A percentile compares a stretch with the other conserved stretches of the same genome.
These are phyloP conservation scores for Eupithecia vulgata DNA, from an alignment of 2,888 invertebrate genomes.

Conservation along the genomic window DNA sequence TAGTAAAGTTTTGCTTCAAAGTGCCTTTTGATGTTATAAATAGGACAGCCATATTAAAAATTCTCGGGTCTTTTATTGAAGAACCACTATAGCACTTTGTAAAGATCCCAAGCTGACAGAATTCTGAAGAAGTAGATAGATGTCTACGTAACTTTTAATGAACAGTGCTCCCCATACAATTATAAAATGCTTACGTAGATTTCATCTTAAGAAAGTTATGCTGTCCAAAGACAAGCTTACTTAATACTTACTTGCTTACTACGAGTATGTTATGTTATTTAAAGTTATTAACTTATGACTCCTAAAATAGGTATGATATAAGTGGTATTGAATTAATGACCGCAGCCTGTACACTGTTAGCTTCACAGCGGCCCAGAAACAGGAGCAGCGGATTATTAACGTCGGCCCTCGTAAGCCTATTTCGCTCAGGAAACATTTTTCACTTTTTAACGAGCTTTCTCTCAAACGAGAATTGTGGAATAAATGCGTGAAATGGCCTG, in stretches of 20 bases:
- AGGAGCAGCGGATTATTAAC: slow-evolving; percentile 75
- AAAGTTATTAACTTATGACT: slow-evolving; percentile 2
- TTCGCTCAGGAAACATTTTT: slow-evolving; percentile 53
- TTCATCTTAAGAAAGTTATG: slow-evolving; percentile 15
- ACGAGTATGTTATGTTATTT: slow-evolving; percentile 19
- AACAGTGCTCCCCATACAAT: slow-evolving; percentile 17
- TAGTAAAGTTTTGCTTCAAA: slow-evolving; percentile 24
- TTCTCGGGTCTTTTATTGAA: slow-evolving; percentile 34
- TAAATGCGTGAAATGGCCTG: slow-evolving; percentile 38
- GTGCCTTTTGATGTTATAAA: slow-evolving; percentile 16
- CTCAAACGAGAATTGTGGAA: slow-evolving; percentile 32
- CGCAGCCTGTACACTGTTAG: slow-evolving; percentile 80
- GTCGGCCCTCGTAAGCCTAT: slow-evolving; percentile 71
- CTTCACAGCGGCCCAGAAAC: slow-evolving; percentile 76
- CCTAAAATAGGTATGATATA: slow-evolving; percentile 1
- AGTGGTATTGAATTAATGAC: slow-evolving; percentile 35
- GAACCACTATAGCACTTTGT: slow-evolving; percentile 61
- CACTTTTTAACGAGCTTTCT: slow-evolving; percentile 51
- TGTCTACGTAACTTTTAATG: slow-evolving; percentile 38
- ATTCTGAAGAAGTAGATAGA: slow-evolving; percentile 33
- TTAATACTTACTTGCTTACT: slow-evolving; percentile 2
- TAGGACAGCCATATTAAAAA: slow-evolving; percentile 28
- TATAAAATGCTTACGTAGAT: slow-evolving; percentile 10
- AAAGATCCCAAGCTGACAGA: slow-evolving; percentile 65
- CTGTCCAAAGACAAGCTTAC: slow-evolving; percentile 19